phyloP scores from a whole-genome alignment of 2,888 invertebrate genomes.

The Chloromyia formosa region DNA sequence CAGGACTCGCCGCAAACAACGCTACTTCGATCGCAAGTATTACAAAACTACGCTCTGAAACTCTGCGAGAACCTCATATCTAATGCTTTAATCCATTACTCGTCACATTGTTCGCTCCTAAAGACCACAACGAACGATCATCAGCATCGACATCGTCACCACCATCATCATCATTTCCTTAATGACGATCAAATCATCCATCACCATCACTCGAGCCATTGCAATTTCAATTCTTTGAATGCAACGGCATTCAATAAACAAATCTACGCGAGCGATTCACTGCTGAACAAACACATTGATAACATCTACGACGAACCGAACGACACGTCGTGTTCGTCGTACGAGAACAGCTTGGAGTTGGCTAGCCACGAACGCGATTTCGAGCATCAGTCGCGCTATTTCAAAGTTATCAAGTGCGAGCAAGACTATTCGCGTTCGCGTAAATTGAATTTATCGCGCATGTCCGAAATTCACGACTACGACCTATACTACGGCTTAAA shows the following conservation, averaged over 20 bases:
- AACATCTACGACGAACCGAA: conserved; percentile 64
- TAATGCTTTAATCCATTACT: conserved; percentile 58
- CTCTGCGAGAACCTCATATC: conserved; percentile 51
- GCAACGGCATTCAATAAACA: conserved; percentile 56
- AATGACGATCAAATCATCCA: conserved; percentile 22
- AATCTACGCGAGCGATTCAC: conserved; percentile 62
- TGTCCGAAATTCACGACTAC: conserved; percentile 62
- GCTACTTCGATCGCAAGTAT: conserved; percentile 57
- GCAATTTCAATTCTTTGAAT: conserved; percentile 30
- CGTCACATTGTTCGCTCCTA: conserved; percentile 60
- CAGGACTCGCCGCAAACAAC: conserved; percentile 63
- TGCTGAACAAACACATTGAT: conserved; percentile 60
- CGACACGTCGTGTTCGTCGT: conserved; percentile 59
- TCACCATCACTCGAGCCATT: conserved; percentile 18
- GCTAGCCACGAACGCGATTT: conserved; percentile 51
- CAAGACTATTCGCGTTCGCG: conserved; percentile 58
- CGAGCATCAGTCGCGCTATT: conserved; percentile 60
- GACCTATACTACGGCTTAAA: conserved; percentile 61
- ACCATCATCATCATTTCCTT: background rate
- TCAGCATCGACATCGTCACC: conserved; percentile 19
- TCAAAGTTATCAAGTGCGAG: conserved; percentile 61
- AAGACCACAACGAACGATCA: conserved; percentile 53
- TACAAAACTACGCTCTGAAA: conserved; percentile 51
- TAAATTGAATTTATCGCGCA: conserved; percentile 56
- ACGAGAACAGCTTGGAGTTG: conserved; percentile 59